phyloP scores from a whole-genome alignment of 2,797 vertebrate genomes.

The Phaenicophaeus curvirostris region DNA sequence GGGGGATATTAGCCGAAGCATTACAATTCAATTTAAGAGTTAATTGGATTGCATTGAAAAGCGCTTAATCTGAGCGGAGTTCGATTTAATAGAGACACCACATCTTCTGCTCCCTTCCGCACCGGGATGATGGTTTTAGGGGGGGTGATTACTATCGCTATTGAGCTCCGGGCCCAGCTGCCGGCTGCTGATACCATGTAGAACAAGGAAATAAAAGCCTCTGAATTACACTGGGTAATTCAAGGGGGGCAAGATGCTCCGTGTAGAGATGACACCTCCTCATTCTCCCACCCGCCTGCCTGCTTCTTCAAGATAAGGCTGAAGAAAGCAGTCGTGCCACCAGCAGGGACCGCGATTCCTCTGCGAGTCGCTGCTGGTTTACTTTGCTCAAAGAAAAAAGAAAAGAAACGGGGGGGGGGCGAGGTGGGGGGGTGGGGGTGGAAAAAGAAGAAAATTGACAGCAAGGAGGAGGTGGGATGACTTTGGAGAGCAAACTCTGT shows the following conservation, averaged over 20 bases:
- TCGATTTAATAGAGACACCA: constrained; percentile 28
- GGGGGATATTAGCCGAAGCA: neutral
- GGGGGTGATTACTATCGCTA: neutral
- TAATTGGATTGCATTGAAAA: constrained; percentile 75
- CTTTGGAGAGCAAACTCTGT: neutral
- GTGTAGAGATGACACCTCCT: neutral
- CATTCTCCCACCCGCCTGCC: neutral
- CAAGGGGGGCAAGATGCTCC: neutral
- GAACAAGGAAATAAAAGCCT: constrained; percentile 46
- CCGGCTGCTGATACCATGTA: neutral
- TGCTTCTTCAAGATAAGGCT: constrained; percentile 58
- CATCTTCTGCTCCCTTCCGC: neutral
- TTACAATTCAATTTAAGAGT: constrained; percentile 57
- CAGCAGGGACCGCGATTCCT: neutral
- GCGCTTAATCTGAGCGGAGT: constrained; percentile 58
- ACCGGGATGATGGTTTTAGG: neutral
- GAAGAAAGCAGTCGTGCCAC: neutral
- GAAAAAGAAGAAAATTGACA: accelerated
- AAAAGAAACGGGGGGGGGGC: too few relatives aligned
- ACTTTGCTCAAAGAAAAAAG: neutral
- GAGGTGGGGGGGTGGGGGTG: too few relatives aligned
- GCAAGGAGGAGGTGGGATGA: neutral
- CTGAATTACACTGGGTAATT: neutral
- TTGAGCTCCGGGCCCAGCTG: neutral
- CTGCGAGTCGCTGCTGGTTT: neutral